Evolutionary conservation across 2,888 invertebrate genomes (phyloP).

Genomic region (Brenthis ino): DNA sequence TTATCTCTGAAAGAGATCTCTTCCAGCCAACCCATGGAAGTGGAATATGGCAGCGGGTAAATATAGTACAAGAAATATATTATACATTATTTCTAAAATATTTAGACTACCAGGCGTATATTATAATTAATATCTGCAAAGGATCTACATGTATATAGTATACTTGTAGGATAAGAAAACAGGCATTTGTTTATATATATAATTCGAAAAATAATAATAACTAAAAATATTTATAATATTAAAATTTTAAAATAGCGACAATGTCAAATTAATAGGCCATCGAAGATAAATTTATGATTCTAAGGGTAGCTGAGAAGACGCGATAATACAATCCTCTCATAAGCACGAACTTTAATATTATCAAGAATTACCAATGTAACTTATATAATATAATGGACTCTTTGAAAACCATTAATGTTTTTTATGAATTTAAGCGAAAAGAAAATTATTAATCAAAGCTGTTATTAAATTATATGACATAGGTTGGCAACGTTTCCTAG

Average conservation of each 20-base stretch:
- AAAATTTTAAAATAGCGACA: slow-evolving; percentile 6
- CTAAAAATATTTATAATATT: background rate
- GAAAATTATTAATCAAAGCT: slow-evolving; percentile 7
- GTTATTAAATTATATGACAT: slow-evolving; percentile 14
- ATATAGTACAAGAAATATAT: no score
- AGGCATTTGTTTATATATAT: no score
- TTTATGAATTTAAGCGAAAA: slow-evolving; percentile 4
- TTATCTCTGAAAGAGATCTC: no score
- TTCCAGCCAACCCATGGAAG: no score
- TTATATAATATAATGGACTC: slow-evolving; percentile 34
- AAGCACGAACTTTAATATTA: slow-evolving; percentile 62
- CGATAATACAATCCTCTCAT: slow-evolving; percentile 69
- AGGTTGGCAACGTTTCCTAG: slow-evolving; percentile 28
- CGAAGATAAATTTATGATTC: slow-evolving; percentile 59
- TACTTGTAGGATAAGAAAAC: no score
- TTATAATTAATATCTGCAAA: no score
- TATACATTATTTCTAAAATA: no score
- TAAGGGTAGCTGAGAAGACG: slow-evolving; percentile 57
- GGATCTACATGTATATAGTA: no score
- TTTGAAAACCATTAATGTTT: background rate
- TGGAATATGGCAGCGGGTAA: no score
- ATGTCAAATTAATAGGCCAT: slow-evolving; percentile 39
- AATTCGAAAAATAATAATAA: background rate
- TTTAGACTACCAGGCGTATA: no score
- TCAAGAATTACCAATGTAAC: slow-evolving; percentile 50